A percentile compares a stretch with the other conserved stretches of the same genome.
Conservation (phyloP, 37 sponge, comb jelly and placozoan genomes). For the Hormiphora californensis region DNA sequence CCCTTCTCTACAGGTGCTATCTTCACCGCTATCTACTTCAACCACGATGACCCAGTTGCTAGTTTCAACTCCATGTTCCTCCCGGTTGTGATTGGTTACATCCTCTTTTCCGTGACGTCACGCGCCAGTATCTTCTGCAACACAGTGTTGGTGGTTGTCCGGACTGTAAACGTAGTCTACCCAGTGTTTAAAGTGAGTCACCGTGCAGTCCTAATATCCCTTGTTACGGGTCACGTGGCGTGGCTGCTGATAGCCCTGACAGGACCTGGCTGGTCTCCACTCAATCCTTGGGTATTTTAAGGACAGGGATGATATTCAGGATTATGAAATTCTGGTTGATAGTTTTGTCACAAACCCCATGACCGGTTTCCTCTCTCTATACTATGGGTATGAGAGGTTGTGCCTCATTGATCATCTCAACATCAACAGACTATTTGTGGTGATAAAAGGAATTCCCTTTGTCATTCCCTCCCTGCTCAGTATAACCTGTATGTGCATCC, state of each 20-base stretch:
- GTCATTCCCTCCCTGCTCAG: slow-evolving; percentile 35
- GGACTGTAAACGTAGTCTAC: slow-evolving; percentile 48
- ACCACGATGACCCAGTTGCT: neutral
- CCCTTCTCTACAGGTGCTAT: no score
- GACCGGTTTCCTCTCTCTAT: slow-evolving; percentile 13
- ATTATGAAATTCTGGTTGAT: neutral
- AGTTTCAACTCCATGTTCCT: neutral
- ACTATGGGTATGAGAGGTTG: neutral
- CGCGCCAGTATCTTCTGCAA: slow-evolving; percentile 15
- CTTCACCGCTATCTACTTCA: neutral
- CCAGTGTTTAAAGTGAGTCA: neutral
- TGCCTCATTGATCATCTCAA: slow-evolving; percentile 24
- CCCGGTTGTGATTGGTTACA: neutral
- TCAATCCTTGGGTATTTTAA: neutral
- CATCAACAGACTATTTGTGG: neutral
- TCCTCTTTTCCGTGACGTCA: neutral
- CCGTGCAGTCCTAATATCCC: neutral
- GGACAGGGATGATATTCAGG: neutral
- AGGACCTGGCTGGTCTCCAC: slow-evolving; percentile 20
- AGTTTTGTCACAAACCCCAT: slow-evolving; percentile 15
- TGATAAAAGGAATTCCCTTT: slow-evolving; percentile 20
- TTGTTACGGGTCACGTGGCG: slow-evolving; percentile 28
- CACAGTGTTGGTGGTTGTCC: slow-evolving; percentile 32
- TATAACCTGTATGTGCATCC: slow-evolving; percentile 12
- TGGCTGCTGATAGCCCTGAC: neutral